Conservation (phyloP, 2,888 invertebrate genomes). For the Agapetus fuscipes region DNA sequence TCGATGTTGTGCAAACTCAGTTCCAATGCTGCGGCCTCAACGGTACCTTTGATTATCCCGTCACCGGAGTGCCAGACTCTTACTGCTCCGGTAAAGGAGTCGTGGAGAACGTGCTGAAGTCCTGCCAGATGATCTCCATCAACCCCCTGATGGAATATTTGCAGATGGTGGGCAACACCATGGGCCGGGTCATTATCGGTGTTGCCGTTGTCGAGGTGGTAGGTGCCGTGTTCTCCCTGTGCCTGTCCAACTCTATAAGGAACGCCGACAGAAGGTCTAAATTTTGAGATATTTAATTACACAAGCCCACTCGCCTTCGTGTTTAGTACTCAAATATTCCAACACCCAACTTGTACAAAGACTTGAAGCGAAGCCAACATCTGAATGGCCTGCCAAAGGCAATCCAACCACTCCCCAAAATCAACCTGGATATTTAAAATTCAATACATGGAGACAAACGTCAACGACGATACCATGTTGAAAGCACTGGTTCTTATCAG, state of each 20-base stretch:
- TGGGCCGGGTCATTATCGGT: slow-evolving; percentile 57
- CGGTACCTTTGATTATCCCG: slow-evolving; percentile 32
- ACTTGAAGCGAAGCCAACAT: no score
- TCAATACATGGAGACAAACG: no score
- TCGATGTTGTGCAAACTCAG: slow-evolving; percentile 53
- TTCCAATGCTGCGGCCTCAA: slow-evolving; percentile 48
- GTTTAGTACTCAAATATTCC: slow-evolving; percentile 5
- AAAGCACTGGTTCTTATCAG: no score
- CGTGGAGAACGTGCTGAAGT: slow-evolving; percentile 25
- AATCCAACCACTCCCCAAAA: no score
- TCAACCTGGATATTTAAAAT: no score
- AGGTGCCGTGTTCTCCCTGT: slow-evolving; percentile 77
- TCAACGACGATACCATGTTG: no score
- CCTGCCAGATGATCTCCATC: slow-evolving; percentile 29
- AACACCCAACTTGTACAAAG: slow-evolving; percentile 9
- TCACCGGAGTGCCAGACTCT: slow-evolving; percentile 31
- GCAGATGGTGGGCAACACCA: slow-evolving; percentile 42
- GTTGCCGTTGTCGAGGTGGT: slow-evolving; percentile 63
- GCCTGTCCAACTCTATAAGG: slow-evolving; percentile 77
- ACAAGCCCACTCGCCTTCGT: no score
- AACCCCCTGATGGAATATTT: slow-evolving; percentile 31
- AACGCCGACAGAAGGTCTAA: slow-evolving; percentile 69
- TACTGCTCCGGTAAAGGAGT: slow-evolving; percentile 34
- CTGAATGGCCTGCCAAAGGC: no score
- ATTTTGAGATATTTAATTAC: slow-evolving; percentile 45